Percentiles rank a stretch among this genome's conserved stretches.
phyloP scores from a whole-genome alignment of 2,113 vertebrate genomes.

The Hydropotes inermis region DNA sequence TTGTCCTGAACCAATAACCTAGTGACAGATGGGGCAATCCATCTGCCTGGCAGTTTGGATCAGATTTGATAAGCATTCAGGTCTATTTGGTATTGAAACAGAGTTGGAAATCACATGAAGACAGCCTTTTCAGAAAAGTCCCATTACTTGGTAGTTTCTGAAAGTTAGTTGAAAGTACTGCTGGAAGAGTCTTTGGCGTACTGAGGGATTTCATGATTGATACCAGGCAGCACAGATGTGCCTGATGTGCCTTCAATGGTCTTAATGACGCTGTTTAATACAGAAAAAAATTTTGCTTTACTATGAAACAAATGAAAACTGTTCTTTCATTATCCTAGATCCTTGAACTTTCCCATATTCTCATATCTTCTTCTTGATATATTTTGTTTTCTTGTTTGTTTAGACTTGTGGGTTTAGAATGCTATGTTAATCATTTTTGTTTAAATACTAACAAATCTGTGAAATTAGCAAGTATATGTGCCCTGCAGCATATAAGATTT shows the following conservation, averaged over 20 bases:
- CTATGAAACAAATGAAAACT: neutral
- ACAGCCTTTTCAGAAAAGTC: constrained; percentile 62
- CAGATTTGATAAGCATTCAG: constrained; percentile 34
- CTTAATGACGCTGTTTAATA: constrained; percentile 36
- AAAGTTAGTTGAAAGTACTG: constrained; percentile 42
- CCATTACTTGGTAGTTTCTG: constrained; percentile 68
- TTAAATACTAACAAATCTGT: neutral
- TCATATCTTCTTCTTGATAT: neutral
- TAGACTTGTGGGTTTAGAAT: neutral
- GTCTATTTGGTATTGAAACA: constrained; percentile 22
- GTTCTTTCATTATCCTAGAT: constrained; percentile 23
- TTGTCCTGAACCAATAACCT: constrained; percentile 40
- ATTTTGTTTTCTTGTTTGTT: neutral
- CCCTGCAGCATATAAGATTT: neutral
- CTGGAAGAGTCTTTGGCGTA: constrained; percentile 54
- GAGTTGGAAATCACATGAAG: constrained; percentile 62
- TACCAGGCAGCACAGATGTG: neutral
- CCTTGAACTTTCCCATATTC: neutral
- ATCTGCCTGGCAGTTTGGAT: constrained; percentile 44
- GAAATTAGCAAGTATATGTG: neutral
- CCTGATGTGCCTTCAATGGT: neutral
- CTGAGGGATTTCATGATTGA: constrained; percentile 48
- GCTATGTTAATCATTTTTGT: neutral
- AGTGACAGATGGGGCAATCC: constrained; percentile 40
- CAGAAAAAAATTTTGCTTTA: constrained; percentile 34